Evolutionary conservation across 92 coral and sea anemone species (phyloP), one percentile per base, ranked within the genome.

Genomic region (Epizoanthus scotinus): DNA sequence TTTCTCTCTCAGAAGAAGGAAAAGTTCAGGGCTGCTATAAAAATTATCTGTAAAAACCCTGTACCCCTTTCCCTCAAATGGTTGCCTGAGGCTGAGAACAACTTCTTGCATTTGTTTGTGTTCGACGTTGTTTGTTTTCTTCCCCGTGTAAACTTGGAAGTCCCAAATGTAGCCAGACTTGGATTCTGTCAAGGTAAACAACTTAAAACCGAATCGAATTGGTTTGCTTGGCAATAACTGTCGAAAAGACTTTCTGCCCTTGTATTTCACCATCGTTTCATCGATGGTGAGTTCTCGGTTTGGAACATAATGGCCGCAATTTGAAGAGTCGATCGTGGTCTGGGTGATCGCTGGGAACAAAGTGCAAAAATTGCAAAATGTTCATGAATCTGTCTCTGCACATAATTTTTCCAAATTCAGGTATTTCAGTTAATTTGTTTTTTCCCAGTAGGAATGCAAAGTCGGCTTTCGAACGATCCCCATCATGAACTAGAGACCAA

Each of bases 261-360:
- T 87, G 80, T 77, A 87, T 73, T 61, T 63, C 8, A 77, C 56
- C 75, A 87, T 70, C 15, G 78, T 61, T 54, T 89, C 92, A 64
- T 85, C 84, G 36, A 85, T 79, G 3, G 86, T 65, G 20, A 85
- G 64, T 36, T 81, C 55, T 66, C 59, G 55, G 29, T 36, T 20
- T 18, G 83, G 87, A 61, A 81, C 34, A 64, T 78, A 69, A 71
- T 13, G 67, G 62, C 19, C 78, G 74, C 36, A 75, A 56, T 74
- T 88, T 84, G 87, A 78, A 88, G 0, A 74, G 84, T 44, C 82
- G 85, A 79, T 88, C 70, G 57, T 84, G 84, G 14, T 78, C 85
- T 10, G 70, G 78, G 55, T 79, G 69, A 61, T 86, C 88, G 22
- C 29, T 78, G 31, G 88, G 64, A 28, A 60, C 85, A 75, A 88